Evolutionary conservation across 2,797 vertebrate species (phyloP), one percentile per base, ranked within the genome.

Genomic region (Anguilla marmorata): DNA sequence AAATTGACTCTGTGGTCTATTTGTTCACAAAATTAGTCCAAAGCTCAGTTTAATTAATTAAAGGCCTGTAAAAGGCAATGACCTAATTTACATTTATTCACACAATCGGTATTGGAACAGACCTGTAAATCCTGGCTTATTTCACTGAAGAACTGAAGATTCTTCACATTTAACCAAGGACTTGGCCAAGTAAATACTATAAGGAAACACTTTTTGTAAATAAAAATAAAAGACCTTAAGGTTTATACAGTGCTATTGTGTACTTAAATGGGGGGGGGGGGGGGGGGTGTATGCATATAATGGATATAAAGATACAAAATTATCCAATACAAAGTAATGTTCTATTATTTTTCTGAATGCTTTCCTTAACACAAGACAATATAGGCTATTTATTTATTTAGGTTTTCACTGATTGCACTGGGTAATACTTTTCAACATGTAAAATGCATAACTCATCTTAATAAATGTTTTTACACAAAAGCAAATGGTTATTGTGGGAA

Each of bases 361-460:
- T n/a, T 7, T 66, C 24, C 58, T 60, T 60, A 60, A 14, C 14
- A 69, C 8, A 69, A 30, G 27, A 63, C 60, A 63, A 24, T 21
- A 21, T 63, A 21, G 19, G 60, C 19, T 63, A n/a, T 24, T 19
- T 54, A 54, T 21, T 63, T 19, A n/a, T 24, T 21, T 45, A 63
- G 60, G 5, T 21, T 69, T 69, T 69, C 33, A 19, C n/a, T 4
- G 14, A 79, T 79, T 79, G 33, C 74, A 79, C 74, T 79, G 30
- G 72, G 72, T 41, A 79, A 79, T 19, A 76, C 30, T 76, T 4
- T 33, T 33, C 21, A 63, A 63, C 12, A 37, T 24, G 1, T 76
- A 72, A 63, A 74, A 76, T 80, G 87, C 76, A 90, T 84, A 87
- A 87, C 69, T 63, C 85, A 86, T 63, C 83, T 45, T 83, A 85